A percentile compares a stretch with the other conserved stretches of the same genome.
Conservation (phyloP, 1,140 invertebrate species). For the Nasonia giraulti region DNA sequence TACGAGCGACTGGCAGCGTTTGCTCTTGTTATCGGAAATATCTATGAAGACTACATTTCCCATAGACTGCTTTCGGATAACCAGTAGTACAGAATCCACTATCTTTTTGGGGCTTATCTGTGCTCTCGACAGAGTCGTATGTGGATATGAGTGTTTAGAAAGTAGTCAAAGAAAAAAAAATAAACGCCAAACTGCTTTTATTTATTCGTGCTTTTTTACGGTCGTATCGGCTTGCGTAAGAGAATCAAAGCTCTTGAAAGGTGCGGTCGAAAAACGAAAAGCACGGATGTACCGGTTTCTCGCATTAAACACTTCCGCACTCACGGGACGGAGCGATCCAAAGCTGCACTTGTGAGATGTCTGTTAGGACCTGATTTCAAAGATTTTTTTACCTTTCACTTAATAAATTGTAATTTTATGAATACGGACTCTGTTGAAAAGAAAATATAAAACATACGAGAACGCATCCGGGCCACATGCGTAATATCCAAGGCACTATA, state of each 20-base stretch:
- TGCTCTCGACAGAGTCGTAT: neutral
- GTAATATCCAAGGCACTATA: neutral
- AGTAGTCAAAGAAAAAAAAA: neutral
- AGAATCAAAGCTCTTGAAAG: neutral
- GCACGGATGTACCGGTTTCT: neutral
- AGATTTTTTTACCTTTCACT: no score
- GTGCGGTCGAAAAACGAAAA: neutral
- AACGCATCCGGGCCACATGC: neutral
- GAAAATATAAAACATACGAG: neutral
- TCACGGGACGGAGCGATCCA: no score
- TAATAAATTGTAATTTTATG: no score
- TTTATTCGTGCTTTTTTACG: neutral
- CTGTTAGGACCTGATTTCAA: no score
- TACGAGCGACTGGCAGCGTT: neutral
- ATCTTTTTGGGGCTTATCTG: neutral
- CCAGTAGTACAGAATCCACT: neutral
- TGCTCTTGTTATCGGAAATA: neutral
- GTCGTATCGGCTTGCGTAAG: neutral
- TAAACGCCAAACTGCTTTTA: neutral
- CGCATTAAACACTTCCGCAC: no score
- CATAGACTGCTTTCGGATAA: neutral
- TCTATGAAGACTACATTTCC: neutral
- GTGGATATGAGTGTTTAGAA: neutral
- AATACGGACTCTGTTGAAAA: neutral
- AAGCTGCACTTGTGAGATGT: no score